Conservation (phyloP, 2,113 vertebrate genomes). For the Stomatorhinus ivindoensis region DNA sequence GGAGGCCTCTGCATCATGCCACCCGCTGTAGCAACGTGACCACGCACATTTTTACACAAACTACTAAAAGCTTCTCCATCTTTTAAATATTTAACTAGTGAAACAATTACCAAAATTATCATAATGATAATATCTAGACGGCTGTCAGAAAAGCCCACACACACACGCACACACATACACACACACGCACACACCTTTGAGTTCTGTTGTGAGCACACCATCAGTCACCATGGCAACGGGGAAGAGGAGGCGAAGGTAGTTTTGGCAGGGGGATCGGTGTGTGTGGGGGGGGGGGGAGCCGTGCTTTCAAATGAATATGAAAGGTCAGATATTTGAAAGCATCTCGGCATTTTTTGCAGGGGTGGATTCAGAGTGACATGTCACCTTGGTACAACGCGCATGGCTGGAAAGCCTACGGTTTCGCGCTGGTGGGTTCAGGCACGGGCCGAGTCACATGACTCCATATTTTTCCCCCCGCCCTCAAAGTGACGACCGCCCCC, state of each 20-base stretch:
- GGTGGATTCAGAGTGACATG: background rate
- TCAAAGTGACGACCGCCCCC: background rate
- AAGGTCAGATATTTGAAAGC: constrained; percentile 21
- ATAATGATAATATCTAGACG: constrained; percentile 20
- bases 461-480: background rate
- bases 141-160: constrained; percentile 3
- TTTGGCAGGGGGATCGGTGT: background rate
- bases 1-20: background rate
- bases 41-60: background rate
- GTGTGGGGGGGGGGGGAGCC: background rate
- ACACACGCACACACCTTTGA: background rate
- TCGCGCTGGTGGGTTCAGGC: background rate
- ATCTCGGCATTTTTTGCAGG: background rate
- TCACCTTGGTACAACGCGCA: background rate
- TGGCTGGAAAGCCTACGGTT: background rate
- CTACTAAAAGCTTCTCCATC: background rate
- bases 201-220: background rate
- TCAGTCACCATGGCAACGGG: constrained; percentile 15
- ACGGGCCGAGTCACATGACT: background rate
- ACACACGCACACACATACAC: background rate
- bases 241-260: background rate
- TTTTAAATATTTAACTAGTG: constrained; percentile 9
- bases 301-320: constrained; percentile 14
- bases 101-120: constrained; percentile 20
- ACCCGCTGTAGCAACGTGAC: background rate